These are phyloP conservation scores for Verasper variegatus DNA, from an alignment of 2,113 vertebrate genomes.

Conservation along the genomic window DNA sequence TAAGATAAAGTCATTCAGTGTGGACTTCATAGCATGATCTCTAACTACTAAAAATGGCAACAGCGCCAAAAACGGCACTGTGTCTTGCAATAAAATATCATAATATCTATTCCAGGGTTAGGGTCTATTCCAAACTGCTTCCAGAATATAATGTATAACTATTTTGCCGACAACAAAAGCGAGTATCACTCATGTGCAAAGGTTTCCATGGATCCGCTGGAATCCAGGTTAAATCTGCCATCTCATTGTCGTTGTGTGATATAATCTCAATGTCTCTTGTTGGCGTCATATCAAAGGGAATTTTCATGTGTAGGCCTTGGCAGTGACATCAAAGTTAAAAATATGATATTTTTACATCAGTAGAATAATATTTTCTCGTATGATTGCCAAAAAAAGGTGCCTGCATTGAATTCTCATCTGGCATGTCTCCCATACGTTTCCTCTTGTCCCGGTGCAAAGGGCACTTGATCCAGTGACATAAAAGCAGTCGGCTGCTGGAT, in stretches of 20 bases:
- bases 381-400: background rate
- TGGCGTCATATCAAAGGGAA: constrained; percentile 3
- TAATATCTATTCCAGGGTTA: too few relatives aligned
- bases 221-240: too few relatives aligned
- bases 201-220: too few relatives aligned
- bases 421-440: constrained; percentile 11
- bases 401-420: background rate
- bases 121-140: too few relatives aligned
- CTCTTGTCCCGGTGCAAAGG: constrained; percentile 5
- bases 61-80: too few relatives aligned
- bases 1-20: too few relatives aligned
- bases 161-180: too few relatives aligned
- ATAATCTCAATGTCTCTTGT: background rate
- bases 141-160: too few relatives aligned
- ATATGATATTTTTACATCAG: constrained; percentile 1
- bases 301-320: constrained; percentile 1
- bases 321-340: constrained; percentile 21
- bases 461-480: constrained; percentile 19
- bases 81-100: too few relatives aligned
- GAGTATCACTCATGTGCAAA: too few relatives aligned
- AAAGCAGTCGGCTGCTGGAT: constrained; percentile 24
- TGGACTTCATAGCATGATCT: too few relatives aligned
- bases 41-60: too few relatives aligned
- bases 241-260: background rate
- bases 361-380: constrained; percentile 14